Conservation (phyloP, 92 coral and sea anemone genomes). For the Umimayanthus chanpuru region DNA sequence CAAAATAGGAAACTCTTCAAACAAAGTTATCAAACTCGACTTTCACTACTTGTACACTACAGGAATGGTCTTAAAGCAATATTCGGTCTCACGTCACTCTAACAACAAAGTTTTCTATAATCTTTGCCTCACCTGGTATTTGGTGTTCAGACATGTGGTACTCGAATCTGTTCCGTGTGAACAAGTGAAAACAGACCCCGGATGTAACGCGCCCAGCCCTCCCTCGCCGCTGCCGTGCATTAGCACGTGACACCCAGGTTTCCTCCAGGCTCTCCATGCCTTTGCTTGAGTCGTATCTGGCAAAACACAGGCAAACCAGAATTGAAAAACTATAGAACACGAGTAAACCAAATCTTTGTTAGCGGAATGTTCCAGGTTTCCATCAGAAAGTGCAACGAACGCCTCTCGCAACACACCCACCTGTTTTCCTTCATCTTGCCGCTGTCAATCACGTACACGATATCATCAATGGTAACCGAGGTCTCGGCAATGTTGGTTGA, state of each 20-base stretch:
- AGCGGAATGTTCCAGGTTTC: too few species aligned
- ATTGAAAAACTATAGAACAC: too few species aligned
- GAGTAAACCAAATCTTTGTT: not conserved
- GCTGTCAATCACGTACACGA: constrained; percentile 95
- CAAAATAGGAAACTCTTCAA: too few species aligned
- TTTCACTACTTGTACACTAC: too few species aligned
- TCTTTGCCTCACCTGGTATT: constrained; percentile 65
- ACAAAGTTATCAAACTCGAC: too few species aligned
- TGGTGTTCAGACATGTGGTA: constrained; percentile 76
- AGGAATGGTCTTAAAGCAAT: too few species aligned
- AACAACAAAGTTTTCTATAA: not conserved
- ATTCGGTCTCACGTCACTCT: not conserved
- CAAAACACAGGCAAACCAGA: not conserved
- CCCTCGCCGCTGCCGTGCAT: constrained; percentile 98
- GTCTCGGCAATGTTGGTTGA: constrained; percentile 99
- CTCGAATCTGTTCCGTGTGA: constrained; percentile 77
- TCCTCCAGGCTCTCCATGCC: constrained; percentile 97
- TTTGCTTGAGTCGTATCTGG: constrained; percentile 90
- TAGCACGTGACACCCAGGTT: constrained; percentile 95
- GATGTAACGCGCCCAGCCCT: constrained; percentile 99
- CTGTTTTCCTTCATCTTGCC: constrained; percentile 98
- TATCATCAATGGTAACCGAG: constrained; percentile 97
- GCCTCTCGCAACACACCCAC: constrained; percentile 29
- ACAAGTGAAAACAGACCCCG: constrained; percentile 97
- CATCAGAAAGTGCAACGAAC: not conserved